Base-by-base conservation (phyloP, 23 tunicate species). In the Aplidium turbinatum region DNA sequence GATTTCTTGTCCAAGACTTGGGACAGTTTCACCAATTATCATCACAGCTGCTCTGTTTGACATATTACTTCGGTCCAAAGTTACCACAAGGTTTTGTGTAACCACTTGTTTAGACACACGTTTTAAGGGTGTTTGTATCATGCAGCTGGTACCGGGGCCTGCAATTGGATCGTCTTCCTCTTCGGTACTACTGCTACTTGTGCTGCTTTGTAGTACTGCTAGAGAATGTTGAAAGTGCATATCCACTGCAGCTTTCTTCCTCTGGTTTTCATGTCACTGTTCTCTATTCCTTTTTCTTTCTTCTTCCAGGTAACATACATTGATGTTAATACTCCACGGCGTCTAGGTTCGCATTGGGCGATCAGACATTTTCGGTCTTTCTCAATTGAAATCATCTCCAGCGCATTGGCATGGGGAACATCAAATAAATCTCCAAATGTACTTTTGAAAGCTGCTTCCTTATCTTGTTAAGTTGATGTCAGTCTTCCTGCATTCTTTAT, bases 11-110 rank as follows among this genome's bases (percentile, higher is more conserved):
- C 68, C 35, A 4, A 26, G 38, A 60, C 68, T 60, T 36, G 16
- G n/a, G 36, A 60, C 68, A 60, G 68, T 60, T 60, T 60, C 68
- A 6, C 68, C 68, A 60, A 60, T 60, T 60, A 60, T 31, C 7
- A 26, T 27, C 38, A 60, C 38, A 26, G 68, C 68, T 28, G 11
- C 68, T 6, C n/a, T 60, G 68, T 27, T 38, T 27, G 68, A 29
- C 38, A 60, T 31, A 9, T 26, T 60, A 60, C 31, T 60, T 27
- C 38, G 68, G 68, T 60, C 38, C n/a, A 60, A 60, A 31, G 68
- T 60, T 60, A 38, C 68, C 38, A 31, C 68, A 60, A 29, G 68
- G 6, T 60, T 20, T 60, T 36, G 13, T 60, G 68, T 60, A 28
- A 60, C 20, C 68, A 60, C 68, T 60, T 60, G 68, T 27, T 31